Evolutionary conservation across 2,797 vertebrate species (phyloP), one percentile per base, ranked within the genome.

Genomic region (Avahi laniger): DNA sequence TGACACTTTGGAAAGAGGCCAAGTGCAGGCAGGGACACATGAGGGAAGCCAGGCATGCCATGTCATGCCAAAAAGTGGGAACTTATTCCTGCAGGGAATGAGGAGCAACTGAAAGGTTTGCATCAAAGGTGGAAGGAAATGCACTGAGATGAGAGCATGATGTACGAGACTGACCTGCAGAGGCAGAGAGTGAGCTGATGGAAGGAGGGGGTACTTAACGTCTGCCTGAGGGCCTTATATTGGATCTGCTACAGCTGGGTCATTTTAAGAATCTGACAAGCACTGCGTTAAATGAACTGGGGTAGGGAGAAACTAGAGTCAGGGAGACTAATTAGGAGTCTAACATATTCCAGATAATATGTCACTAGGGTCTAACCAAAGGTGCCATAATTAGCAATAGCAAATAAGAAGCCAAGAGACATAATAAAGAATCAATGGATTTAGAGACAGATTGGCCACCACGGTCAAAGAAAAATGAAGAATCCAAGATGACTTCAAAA

Each of bases 301-400:
- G 57, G 12, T 14, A 33, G 28, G 8, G 57, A 69, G 61, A 79
- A 81, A 86, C 48, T 33, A 24, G n/a, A 83, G 0, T 63, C 48
- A 43, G 38, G 73, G 57, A 80, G 50, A 50, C 15, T 33, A 50
- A 59, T 33, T 38, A 43, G 81, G 33, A 35, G 54, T 38, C 43
- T 67, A 38, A 20, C 22, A 26, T 30, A 72, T 30, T 67, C 80
- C 52, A 35, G 50, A 59, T 18, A 52, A 4, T 14, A n/a, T 59
- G 67, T 57, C 65, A n/a, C 50, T 50, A 38, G 57, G 15, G 11
- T 69, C 72, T 84, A 75, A 85, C 83, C 52, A 63, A 94, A 91
- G 65, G 15, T 20, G n/a, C 22, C 13, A 6, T 70, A 24, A 63
- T 80, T 91, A 75, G 63, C 38, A 35, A 78, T 46, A 75, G 80